Percentiles rank a stretch among this genome's conserved stretches.
Evolutionary conservation across 2,888 invertebrate genomes (phyloP).

Genomic region (Hoplodrina ambigua): DNA sequence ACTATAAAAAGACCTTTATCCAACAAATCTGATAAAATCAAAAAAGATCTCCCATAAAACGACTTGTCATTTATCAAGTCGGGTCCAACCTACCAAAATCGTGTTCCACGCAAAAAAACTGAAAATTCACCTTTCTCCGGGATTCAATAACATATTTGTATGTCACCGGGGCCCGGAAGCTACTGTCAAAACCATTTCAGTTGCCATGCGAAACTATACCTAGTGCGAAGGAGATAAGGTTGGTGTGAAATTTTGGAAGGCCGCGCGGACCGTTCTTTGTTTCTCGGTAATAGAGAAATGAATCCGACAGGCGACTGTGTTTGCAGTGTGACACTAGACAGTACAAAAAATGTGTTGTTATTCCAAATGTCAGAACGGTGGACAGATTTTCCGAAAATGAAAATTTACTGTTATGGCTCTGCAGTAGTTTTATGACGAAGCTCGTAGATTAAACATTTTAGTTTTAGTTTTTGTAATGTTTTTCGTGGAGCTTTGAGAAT

Average conservation of each 20-base stretch:
- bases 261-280: slow-evolving; percentile 30
- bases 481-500: background rate
- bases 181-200: slow-evolving; percentile 1
- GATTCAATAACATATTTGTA: slow-evolving; percentile 50
- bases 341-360: slow-evolving; percentile 1
- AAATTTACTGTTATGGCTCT: slow-evolving; percentile 28
- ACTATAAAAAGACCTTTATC: slow-evolving; percentile 18
- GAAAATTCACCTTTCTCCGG: slow-evolving; percentile 35
- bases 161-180: slow-evolving; percentile 15
- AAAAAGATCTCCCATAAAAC: slow-evolving; percentile 16
- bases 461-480: slow-evolving; percentile 5
- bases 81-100: slow-evolving; percentile 11
- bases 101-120: slow-evolving; percentile 25
- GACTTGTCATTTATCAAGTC: slow-evolving; percentile 31
- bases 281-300: slow-evolving; percentile 35
- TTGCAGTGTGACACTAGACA: slow-evolving; percentile 16
- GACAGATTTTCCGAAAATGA: slow-evolving; percentile 25
- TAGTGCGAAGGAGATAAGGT: background rate
- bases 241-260: background rate
- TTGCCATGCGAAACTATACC: background rate
- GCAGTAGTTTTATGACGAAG: background rate
- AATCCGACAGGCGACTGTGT: slow-evolving; percentile 29
- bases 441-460: slow-evolving; percentile 12
- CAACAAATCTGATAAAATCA: slow-evolving; percentile 43
- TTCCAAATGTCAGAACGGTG: background rate